Percentiles rank a stretch among this genome's conserved stretches.
phyloP scores from a whole-genome alignment of 1,140 invertebrate genomes.

The Anoplolepis gracilipes region DNA sequence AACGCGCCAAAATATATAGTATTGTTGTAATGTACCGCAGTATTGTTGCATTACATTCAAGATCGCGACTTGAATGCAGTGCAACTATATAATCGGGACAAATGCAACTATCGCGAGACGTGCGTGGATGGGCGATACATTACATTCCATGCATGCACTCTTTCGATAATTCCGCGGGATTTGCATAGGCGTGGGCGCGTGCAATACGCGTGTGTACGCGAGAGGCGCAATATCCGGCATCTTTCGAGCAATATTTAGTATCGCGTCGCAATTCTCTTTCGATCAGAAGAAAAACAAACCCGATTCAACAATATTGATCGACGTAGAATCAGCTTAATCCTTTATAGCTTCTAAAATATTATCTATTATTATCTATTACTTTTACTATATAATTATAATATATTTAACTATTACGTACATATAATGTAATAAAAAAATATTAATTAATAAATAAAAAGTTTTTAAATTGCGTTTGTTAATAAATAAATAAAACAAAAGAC shows the following conservation, averaged over 20 bases:
- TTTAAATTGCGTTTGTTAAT: no score
- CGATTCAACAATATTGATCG: not conserved
- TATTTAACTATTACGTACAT: no score
- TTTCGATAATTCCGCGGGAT: constrained; percentile 60
- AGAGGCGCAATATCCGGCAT: constrained; percentile 27
- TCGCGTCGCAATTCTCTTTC: not conserved
- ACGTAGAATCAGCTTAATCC: not conserved
- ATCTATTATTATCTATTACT: not conserved
- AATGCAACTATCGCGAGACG: constrained; percentile 52
- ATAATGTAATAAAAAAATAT: no score
- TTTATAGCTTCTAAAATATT: not conserved
- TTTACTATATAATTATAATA: no score
- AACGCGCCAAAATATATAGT: not conserved
- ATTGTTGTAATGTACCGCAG: not conserved
- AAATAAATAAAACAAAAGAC: no score
- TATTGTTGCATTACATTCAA: not conserved
- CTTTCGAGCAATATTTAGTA: not conserved
- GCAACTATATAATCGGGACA: constrained; percentile 45
- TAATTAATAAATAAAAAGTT: no score
- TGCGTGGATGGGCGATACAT: constrained; percentile 50
- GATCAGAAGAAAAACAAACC: not conserved
- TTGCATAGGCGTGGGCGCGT: constrained; percentile 52
- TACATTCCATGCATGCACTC: constrained; percentile 43
- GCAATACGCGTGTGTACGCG: not conserved
- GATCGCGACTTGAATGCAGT: not conserved